These are phyloP conservation scores for Atta cephalotes DNA, from an alignment of 1,140 invertebrate species.

Conservation along the genomic window DNA sequence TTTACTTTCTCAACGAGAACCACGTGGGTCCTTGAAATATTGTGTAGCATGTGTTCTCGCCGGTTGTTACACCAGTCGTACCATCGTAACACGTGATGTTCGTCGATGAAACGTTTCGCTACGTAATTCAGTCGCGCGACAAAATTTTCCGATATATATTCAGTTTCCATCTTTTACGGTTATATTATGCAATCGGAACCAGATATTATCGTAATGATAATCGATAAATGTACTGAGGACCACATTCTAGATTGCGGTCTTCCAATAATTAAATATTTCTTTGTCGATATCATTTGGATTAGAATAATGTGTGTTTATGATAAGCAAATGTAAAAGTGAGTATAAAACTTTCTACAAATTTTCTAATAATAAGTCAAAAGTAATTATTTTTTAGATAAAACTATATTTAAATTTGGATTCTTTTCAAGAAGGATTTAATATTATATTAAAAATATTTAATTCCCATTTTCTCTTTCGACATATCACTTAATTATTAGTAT, in stretches of 20 bases:
- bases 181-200: neutral
- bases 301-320: neutral
- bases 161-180: neutral
- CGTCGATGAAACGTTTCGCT: neutral
- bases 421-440: neutral
- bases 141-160: slow-evolving; percentile 26
- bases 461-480: neutral
- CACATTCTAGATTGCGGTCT: neutral
- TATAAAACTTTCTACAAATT: neutral
- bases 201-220: neutral
- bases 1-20: slow-evolving; percentile 48
- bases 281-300: slow-evolving; percentile 5
- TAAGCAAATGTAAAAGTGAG: neutral
- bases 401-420: neutral
- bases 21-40: slow-evolving; percentile 66
- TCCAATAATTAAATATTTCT: neutral
- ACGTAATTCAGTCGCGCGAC: neutral
- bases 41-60: slow-evolving; percentile 25
- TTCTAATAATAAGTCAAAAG: too few relatives aligned
- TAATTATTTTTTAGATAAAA: neutral
- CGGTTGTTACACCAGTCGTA: neutral
- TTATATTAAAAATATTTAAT: slow-evolving; percentile 1
- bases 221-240: neutral
- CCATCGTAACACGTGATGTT: slow-evolving; percentile 23
- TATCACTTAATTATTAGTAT: neutral